These are phyloP conservation scores for Pseudomyrmex pallidus DNA, from an alignment of 1,140 invertebrate genomes.

Conservation along the genomic window DNA sequence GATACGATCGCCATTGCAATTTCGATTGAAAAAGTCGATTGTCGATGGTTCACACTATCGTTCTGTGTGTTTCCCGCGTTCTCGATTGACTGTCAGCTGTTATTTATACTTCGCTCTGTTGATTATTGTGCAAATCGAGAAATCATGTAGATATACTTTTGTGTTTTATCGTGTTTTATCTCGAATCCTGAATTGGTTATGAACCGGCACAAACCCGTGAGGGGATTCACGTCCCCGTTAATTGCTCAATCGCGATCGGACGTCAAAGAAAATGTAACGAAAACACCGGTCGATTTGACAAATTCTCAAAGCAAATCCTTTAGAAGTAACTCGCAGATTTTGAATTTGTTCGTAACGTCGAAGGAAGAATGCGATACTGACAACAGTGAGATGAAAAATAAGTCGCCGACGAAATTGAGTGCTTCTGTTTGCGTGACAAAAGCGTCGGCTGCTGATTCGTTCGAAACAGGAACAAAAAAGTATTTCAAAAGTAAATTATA, in stretches of 20 bases:
- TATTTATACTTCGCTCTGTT: too few species aligned
- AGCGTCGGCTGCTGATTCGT: background rate
- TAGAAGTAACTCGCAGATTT: slow-evolving; percentile 16
- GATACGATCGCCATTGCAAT: too few species aligned
- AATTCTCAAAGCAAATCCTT: background rate
- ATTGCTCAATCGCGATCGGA: background rate
- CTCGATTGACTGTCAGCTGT: too few species aligned
- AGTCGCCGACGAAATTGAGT: background rate
- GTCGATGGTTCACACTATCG: too few species aligned
- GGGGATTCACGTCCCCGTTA: slow-evolving; percentile 32
- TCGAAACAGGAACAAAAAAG: slow-evolving; percentile 17
- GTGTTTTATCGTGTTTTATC: too few species aligned
- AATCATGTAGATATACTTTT: too few species aligned
- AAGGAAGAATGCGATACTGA: background rate
- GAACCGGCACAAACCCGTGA: slow-evolving; percentile 25
- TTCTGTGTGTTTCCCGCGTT: too few species aligned
- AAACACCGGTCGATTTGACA: background rate
- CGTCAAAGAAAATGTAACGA: background rate
- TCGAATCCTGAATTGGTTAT: background rate
- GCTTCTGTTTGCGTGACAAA: background rate
- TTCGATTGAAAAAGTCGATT: too few species aligned
- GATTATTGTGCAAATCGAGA: too few species aligned
- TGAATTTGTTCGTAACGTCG: slow-evolving; percentile 5
- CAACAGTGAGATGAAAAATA: background rate
- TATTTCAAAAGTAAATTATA: background rate